Percentiles rank a stretch among this genome's conserved stretches.
Conservation (phyloP, 2,888 invertebrate genomes). For the Halictus quadricinctus region DNA sequence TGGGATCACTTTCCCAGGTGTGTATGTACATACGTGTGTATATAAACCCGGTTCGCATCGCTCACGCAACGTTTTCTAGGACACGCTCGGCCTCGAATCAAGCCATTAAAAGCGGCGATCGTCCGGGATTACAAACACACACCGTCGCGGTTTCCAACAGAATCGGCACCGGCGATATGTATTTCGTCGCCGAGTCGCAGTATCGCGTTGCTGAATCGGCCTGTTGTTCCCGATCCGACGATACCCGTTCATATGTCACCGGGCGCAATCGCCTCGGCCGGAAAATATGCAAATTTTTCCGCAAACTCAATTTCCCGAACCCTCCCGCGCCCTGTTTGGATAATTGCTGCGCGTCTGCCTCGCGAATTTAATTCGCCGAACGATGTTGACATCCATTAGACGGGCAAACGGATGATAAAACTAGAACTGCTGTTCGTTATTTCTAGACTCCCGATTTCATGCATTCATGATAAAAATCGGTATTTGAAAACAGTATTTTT, state of each 20-base stretch:
- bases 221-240: background rate
- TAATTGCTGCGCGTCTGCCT: too few species aligned
- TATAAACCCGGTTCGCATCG: slow-evolving; percentile 20
- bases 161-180: background rate
- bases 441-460: too few species aligned
- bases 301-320: background rate
- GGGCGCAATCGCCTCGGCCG: background rate
- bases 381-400: too few species aligned
- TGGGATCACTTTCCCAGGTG: slow-evolving; percentile 49
- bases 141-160: too few species aligned
- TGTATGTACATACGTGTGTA: background rate
- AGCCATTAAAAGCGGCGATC: slow-evolving; percentile 40
- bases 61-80: slow-evolving; percentile 53
- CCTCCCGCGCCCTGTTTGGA: background rate
- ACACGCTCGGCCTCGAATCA: slow-evolving; percentile 44
- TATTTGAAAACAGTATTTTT: too few species aligned
- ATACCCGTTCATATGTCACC: background rate
- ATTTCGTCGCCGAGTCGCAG: background rate
- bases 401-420: too few species aligned
- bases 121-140: slow-evolving; percentile 18
- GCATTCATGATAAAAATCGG: too few species aligned
- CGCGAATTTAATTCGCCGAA: too few species aligned
- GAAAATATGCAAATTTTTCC: background rate
- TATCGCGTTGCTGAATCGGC: background rate
- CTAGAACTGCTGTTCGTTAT: too few species aligned